Conservation (phyloP, 2,888 invertebrate genomes). For the Limnephilus lunatus region DNA sequence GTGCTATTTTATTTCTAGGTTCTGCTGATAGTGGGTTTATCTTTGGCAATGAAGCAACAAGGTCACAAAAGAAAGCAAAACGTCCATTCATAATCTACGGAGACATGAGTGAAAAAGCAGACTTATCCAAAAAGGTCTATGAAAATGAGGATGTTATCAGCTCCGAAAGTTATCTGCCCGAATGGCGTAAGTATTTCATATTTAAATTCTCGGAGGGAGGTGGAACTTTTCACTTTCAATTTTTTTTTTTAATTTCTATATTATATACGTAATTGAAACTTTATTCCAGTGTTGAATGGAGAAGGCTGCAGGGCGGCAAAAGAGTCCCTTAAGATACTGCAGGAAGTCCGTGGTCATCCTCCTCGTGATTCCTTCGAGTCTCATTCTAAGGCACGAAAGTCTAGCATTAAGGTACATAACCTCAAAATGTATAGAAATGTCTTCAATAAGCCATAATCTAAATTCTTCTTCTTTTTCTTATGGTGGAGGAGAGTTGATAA, state of each 20-base stretch:
- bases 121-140: conserved; percentile 38
- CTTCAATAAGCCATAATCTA: not conserved
- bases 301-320: not conserved
- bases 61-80: not conserved
- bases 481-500: too few species aligned
- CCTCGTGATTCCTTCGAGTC: not conserved
- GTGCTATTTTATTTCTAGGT: not conserved
- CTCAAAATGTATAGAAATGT: not conserved
- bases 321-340: not conserved
- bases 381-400: not conserved
- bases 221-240: too few species aligned
- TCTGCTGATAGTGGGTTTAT: not conserved
- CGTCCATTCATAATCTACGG: conserved; percentile 47
- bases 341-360: not conserved
- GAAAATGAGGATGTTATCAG: conserved; percentile 5
- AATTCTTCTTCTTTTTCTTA: too few species aligned
- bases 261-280: not conserved
- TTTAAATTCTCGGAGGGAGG: not conserved
- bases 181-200: conserved; percentile 40
- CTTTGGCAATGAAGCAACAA: not conserved
- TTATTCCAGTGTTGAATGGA: conserved; percentile 5
- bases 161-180: conserved; percentile 29
- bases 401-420: not conserved
- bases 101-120: conserved; percentile 30
- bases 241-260: too few species aligned